These are phyloP conservation scores for Trematocara macrostoma DNA, from an alignment of 2,113 vertebrate species.

Conservation along the genomic window DNA sequence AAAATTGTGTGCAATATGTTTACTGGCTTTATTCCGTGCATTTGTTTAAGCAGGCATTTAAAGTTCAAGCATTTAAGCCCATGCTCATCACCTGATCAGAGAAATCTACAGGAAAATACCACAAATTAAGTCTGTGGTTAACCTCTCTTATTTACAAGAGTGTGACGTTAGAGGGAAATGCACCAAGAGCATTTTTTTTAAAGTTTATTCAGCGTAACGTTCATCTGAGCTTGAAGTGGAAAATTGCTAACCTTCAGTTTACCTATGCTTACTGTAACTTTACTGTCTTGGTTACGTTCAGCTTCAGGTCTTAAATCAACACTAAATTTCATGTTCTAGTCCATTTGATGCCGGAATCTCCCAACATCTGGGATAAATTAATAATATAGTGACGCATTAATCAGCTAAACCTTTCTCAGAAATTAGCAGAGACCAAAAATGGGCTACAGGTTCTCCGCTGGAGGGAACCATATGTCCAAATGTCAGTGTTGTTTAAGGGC, in stretches of 20 bases:
- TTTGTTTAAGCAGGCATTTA: not conserved
- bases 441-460: not conserved
- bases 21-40: not conserved
- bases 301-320: not conserved
- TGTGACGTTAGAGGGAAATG: not conserved
- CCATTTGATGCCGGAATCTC: not conserved
- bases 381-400: not conserved
- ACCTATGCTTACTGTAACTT: not conserved
- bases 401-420: not conserved
- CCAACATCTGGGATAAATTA: not conserved
- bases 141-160: not conserved
- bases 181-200: not conserved
- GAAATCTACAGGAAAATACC: slow-evolving; percentile 9
- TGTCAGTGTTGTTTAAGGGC: not conserved
- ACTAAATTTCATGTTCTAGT: not conserved
- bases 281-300: not conserved
- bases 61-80: not conserved
- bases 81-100: not conserved
- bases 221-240: not conserved
- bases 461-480: not conserved
- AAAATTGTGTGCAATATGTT: not conserved
- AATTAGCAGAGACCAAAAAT: not conserved
- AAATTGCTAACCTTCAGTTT: not conserved
- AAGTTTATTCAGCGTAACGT: not conserved
- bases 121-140: not conserved